A percentile compares a stretch with the other conserved stretches of the same genome.
Conservation (phyloP, 1,140 invertebrate genomes). For the Trichoplusia ni region DNA sequence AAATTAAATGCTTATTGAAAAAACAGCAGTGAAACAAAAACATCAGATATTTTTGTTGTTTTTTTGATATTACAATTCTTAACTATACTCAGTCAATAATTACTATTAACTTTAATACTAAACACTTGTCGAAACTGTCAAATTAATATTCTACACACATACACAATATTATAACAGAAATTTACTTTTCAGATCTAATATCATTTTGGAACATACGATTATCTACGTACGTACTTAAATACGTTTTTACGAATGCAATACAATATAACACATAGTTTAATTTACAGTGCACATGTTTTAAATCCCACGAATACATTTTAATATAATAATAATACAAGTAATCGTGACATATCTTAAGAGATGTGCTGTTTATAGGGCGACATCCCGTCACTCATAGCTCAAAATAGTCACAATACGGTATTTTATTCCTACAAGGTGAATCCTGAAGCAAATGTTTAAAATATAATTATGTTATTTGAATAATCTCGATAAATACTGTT, state of each 20-base stretch:
- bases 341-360: too few relatives aligned
- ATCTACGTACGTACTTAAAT: conserved; percentile 32
- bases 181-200: conserved; percentile 18
- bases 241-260: conserved; percentile 10
- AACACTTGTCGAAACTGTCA: conserved; percentile 20
- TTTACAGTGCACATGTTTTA: too few relatives aligned
- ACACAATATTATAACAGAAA: conserved; percentile 31
- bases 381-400: too few relatives aligned
- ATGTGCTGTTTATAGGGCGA: too few relatives aligned
- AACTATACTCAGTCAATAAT: conserved; percentile 75
- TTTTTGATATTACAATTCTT: conserved; percentile 55
- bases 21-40: conserved; percentile 56
- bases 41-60: conserved; percentile 42
- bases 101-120: conserved; percentile 60
- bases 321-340: too few relatives aligned
- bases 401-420: too few relatives aligned
- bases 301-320: too few relatives aligned
- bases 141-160: conserved; percentile 32
- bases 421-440: neutral
- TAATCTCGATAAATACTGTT: conserved; percentile 41
- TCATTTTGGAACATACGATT: conserved; percentile 3
- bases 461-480: conserved; percentile 35
- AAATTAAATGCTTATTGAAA: conserved; percentile 75
- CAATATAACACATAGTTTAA: too few relatives aligned
- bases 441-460: conserved; percentile 20